A percentile compares a stretch with the other conserved stretches of the same genome.
phyloP scores from a whole-genome alignment of 2,797 vertebrate species.

The Hoplostethus mediterraneus region DNA sequence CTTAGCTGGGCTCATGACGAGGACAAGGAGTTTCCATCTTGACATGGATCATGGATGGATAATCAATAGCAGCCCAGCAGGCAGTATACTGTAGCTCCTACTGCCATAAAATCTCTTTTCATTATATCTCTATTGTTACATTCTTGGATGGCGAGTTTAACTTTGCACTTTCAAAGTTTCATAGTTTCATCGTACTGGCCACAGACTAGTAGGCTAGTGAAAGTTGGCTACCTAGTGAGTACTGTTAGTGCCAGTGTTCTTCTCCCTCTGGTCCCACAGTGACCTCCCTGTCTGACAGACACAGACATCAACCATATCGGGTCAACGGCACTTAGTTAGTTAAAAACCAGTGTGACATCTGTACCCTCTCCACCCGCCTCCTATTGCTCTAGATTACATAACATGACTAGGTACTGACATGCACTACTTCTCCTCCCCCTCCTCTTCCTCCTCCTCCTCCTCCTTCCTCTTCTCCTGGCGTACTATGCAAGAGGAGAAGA shows the following conservation, averaged over 20 bases:
- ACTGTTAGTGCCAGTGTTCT: not conserved
- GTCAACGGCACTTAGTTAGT: slow-evolving; percentile 54
- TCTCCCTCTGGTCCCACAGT: not conserved
- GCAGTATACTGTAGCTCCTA: too few relatives aligned
- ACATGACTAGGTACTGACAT: slow-evolving; percentile 64
- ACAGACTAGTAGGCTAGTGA: not conserved
- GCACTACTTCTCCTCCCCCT: slow-evolving; percentile 45
- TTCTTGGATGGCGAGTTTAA: too few relatives aligned
- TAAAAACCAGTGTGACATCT: slow-evolving; percentile 48
- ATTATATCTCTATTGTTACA: too few relatives aligned
- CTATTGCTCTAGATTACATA: slow-evolving; percentile 69
- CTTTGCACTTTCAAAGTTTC: too few relatives aligned
- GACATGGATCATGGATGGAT: too few relatives aligned
- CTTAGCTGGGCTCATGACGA: too few relatives aligned
- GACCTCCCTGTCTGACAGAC: slow-evolving; percentile 44
- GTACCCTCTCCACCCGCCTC: slow-evolving; percentile 61
- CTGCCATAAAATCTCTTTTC: too few relatives aligned
- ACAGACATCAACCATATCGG: slow-evolving; percentile 35
- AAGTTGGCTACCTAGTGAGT: slow-evolving; percentile 1
- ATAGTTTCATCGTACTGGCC: not conserved
- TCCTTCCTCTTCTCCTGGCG: slow-evolving; percentile 31
- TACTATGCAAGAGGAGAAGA: slow-evolving; percentile 64
- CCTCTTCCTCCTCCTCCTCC: slow-evolving; percentile 8
- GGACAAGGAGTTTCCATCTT: too few relatives aligned
- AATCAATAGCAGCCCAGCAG: too few relatives aligned